Base-by-base conservation (phyloP, 2,888 invertebrate species). In the Phyllotreta cruciferae region DNA sequence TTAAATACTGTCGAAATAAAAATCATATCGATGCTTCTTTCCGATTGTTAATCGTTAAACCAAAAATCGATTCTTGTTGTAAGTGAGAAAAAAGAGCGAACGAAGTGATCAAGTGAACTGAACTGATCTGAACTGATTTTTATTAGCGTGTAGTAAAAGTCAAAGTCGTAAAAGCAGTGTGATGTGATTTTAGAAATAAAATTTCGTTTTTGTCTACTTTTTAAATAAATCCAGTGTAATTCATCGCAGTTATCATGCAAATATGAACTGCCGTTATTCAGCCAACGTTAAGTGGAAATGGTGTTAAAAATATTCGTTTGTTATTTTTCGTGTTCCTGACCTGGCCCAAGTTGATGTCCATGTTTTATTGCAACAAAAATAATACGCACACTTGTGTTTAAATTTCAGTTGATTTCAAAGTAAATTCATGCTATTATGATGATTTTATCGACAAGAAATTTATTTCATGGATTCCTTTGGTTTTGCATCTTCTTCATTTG, bases 291-390 rank as follows among this genome's bases (percentile, higher is more conserved):
- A 39, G 41, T 60, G 60, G 35, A 60, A 50, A 44, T 53, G 44
- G 24, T 35, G 13, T 53, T 53, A 37, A 53, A 10, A 14, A 36
- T 37, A 24, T 7, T 8, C 6, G 42, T 42, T 52, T 58, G 42
- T 34, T 53, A 52, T 44, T 60, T 60, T 60, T 42, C 44, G 24
- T 14, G 52, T 53, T 73, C 75, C 71, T 76, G 76, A 77, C 77
- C 77, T 77, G 74, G 74, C 73, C 66, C 70, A 77, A 75, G 69
- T 68, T 71, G 69, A 66, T 71, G 62, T 72, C 74, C 71, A 71
- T 75, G 75, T 75, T 75, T 70, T 72, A 68, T 67, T 70, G 64
- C 66, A 67, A 68, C 66, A 69, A 71, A 71, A 73, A 73, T 70
- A 71, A 68, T 62, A 74, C 66, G 64, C 57, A 66, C 42, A 5